A percentile compares a stretch with the other conserved stretches of the same genome.
phyloP scores from a whole-genome alignment of 2,888 invertebrate genomes.

The Maniola hyperantus region DNA sequence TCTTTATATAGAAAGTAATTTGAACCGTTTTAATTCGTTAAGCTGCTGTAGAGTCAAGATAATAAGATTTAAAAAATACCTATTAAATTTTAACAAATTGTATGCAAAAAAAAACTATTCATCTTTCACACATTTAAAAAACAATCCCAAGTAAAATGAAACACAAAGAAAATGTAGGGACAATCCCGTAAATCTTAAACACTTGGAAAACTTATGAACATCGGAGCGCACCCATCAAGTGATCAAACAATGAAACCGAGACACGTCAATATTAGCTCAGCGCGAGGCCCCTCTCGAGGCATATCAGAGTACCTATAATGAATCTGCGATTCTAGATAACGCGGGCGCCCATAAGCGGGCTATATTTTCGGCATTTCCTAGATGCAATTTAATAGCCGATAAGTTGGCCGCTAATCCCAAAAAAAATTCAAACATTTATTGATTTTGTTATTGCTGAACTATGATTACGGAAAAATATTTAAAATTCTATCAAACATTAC shows the following conservation, averaged over 20 bases:
- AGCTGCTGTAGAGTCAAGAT: too few relatives aligned
- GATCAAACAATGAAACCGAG: conserved; percentile 67
- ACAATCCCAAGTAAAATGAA: background rate
- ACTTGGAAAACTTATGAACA: conserved; percentile 39
- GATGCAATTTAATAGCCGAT: background rate
- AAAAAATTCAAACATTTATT: background rate
- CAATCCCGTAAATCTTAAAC: conserved; percentile 42
- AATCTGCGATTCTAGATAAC: conserved; percentile 52
- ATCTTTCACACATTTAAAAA: background rate
- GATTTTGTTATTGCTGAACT: background rate
- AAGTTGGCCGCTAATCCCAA: background rate
- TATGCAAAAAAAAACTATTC: too few relatives aligned
- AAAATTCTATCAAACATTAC: background rate
- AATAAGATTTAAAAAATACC: too few relatives aligned
- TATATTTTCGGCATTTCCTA: background rate
- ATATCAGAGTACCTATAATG: conserved; percentile 45
- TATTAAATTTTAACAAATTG: too few relatives aligned
- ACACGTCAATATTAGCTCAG: conserved; percentile 61
- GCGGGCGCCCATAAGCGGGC: background rate
- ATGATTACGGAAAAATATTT: background rate
- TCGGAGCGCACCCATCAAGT: conserved; percentile 67
- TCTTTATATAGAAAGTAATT: too few relatives aligned
- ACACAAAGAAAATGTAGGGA: conserved; percentile 39
- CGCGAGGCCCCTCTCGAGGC: conserved; percentile 41
- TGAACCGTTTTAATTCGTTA: background rate